A percentile compares a stretch with the other conserved stretches of the same genome.
Evolutionary conservation across 2,888 invertebrate species (phyloP).

Genomic region (Macrosiphum euphorbiae): DNA sequence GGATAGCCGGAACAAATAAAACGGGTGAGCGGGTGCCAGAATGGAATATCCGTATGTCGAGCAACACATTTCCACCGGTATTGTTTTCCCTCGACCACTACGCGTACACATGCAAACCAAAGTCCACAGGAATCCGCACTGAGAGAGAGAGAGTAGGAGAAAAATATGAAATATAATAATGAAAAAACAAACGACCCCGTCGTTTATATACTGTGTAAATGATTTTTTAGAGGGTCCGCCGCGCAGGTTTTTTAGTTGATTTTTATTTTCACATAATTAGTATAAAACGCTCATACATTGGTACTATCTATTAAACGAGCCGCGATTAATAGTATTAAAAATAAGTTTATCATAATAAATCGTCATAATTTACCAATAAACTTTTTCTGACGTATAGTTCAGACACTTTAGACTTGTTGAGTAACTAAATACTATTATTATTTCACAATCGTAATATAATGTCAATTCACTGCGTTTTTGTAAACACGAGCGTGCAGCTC

Average conservation of each 20-base stretch:
- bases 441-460: background rate
- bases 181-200: slow-evolving; percentile 5
- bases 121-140: background rate
- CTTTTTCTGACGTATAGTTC: no score
- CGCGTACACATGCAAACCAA: background rate
- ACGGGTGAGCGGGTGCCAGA: background rate
- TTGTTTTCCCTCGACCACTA: slow-evolving; percentile 34
- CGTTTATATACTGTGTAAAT: background rate
- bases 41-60: background rate
- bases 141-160: background rate
- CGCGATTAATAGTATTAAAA: background rate
- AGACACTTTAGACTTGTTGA: background rate
- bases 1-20: slow-evolving; percentile 44
- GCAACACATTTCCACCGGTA: slow-evolving; percentile 1
- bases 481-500: background rate
- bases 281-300: background rate
- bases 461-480: background rate
- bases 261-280: background rate
- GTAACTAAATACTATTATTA: background rate
- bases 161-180: background rate
- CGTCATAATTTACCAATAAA: no score
- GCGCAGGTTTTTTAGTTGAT: background rate
- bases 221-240: slow-evolving; percentile 20
- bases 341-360: background rate
- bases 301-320: background rate